Conservation (phyloP, 2,797 vertebrate species). For the Schizothorax lantsangensis region DNA sequence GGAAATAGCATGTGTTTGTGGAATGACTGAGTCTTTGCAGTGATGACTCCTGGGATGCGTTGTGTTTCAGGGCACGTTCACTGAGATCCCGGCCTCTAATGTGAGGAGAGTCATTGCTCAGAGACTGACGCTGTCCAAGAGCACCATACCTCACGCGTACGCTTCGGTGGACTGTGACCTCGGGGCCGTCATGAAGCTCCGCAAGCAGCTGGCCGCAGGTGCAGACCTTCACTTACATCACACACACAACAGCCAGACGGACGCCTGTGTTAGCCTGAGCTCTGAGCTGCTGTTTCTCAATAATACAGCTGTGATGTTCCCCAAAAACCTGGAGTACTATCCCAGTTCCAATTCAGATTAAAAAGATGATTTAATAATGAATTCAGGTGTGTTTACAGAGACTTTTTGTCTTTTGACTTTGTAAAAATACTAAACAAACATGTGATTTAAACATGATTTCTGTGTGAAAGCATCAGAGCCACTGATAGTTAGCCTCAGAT, state of each 20-base stretch:
- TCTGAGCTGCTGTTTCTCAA: background rate
- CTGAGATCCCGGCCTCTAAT: constrained; percentile 90
- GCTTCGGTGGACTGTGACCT: constrained; percentile 90
- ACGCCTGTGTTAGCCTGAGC: background rate
- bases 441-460: background rate
- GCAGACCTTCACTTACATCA: constrained; percentile 4
- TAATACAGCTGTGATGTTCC: background rate
- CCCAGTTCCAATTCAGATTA: background rate
- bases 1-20: too few relatives aligned
- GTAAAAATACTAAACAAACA: too few relatives aligned
- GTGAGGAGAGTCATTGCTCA: constrained; percentile 93
- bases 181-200: constrained; percentile 85
- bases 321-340: background rate
- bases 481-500: background rate
- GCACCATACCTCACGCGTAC: constrained; percentile 92
- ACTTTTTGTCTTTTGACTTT: too few relatives aligned
- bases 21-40: too few relatives aligned
- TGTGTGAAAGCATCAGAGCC: background rate
- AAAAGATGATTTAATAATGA: too few relatives aligned
- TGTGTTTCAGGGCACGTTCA: constrained; percentile 86
- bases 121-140: constrained; percentile 92
- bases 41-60: background rate
- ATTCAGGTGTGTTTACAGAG: too few relatives aligned
- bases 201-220: constrained; percentile 89
- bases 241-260: background rate